Conservation (phyloP, 2,797 vertebrate species). For the Mormyrops attenuatus region DNA sequence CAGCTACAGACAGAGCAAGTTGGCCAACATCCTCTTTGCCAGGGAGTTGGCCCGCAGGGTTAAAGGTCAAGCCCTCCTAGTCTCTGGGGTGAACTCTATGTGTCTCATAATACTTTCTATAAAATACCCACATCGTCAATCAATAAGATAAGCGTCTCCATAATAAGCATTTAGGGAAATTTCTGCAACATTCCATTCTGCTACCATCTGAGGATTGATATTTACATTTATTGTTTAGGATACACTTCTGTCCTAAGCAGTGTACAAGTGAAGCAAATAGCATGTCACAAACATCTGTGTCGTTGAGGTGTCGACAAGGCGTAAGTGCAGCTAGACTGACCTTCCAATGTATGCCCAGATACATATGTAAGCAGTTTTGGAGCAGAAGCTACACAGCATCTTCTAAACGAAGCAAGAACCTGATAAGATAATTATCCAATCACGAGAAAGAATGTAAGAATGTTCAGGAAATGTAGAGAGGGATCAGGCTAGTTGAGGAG, state of each 20-base stretch:
- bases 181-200: neutral
- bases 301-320: neutral
- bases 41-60: conserved; percentile 50
- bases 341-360: neutral
- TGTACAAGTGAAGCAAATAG: neutral
- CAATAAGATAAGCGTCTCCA: neutral
- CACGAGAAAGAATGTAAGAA: neutral
- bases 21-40: conserved; percentile 65
- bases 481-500: neutral
- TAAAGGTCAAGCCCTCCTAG: conserved; percentile 43
- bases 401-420: neutral
- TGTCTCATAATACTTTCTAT: neutral
- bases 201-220: neutral
- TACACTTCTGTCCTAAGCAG: neutral
- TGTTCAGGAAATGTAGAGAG: neutral
- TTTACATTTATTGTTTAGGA: neutral
- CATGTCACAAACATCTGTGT: neutral
- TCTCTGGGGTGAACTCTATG: neutral
- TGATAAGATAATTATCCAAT: neutral
- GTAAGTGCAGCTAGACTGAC: neutral
- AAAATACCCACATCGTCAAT: neutral
- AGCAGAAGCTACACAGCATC: neutral
- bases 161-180: neutral
- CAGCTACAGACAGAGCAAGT: conserved; percentile 66
- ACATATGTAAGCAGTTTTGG: neutral